phyloP scores from a whole-genome alignment of 2,888 invertebrate species.

The Protodeltote pygarga region DNA sequence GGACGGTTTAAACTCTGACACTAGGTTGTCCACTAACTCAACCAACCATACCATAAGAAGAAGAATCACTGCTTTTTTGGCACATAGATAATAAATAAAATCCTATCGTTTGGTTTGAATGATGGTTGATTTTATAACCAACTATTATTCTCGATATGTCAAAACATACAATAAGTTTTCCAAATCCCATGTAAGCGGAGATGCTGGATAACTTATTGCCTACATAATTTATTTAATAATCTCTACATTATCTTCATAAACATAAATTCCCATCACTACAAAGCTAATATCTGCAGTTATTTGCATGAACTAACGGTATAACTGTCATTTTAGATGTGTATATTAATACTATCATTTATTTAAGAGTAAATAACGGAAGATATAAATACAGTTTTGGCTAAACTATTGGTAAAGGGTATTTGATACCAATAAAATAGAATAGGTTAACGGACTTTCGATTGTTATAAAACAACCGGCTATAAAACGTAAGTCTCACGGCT shows the following conservation, averaged over 20 bases:
- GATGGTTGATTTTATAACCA: no score
- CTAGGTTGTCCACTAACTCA: no score
- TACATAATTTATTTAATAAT: no score
- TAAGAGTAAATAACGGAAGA: slow-evolving; percentile 29
- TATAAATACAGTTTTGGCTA: slow-evolving; percentile 26
- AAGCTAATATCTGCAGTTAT: neutral
- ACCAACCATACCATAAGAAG: no score
- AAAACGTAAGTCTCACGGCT: neutral
- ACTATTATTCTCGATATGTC: no score
- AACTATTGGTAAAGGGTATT: slow-evolving; percentile 11
- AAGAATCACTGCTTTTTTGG: no score
- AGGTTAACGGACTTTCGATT: slow-evolving; percentile 22
- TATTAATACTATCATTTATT: slow-evolving; percentile 4
- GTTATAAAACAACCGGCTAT: neutral
- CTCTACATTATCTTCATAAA: neutral
- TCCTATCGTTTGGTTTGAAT: no score
- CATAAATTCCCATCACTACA: neutral
- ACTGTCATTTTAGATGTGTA: slow-evolving; percentile 1
- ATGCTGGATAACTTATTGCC: no score
- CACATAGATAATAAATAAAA: no score
- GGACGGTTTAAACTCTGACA: no score
- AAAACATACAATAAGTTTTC: no score
- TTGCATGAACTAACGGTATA: neutral
- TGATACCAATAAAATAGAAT: slow-evolving; percentile 17
- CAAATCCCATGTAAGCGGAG: no score